These are phyloP conservation scores for Bedellia somnulentella DNA, from an alignment of 2,888 invertebrate species.

Conservation along the genomic window DNA sequence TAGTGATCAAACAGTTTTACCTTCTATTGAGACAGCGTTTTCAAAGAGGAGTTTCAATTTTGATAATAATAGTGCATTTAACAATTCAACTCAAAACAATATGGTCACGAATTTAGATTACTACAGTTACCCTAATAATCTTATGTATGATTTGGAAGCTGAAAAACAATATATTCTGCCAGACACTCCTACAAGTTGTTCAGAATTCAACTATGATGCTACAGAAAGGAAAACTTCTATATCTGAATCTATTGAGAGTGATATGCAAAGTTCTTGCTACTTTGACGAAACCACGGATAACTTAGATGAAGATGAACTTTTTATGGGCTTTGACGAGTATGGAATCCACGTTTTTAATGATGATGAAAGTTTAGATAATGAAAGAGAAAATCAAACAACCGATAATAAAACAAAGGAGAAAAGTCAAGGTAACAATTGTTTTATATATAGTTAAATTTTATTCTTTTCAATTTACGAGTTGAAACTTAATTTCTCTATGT, in stretches of 20 bases:
- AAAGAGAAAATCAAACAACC: constrained; percentile 17
- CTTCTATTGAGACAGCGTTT: constrained; percentile 48
- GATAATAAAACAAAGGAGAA: constrained; percentile 30
- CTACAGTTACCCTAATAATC: constrained; percentile 50
- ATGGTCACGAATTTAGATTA: constrained; percentile 31
- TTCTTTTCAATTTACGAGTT: too few species aligned
- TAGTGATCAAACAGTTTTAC: constrained; percentile 32
- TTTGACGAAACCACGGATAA: constrained; percentile 47
- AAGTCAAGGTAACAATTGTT: constrained; percentile 24
- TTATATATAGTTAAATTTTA: too few species aligned
- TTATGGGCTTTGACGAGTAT: constrained; percentile 46
- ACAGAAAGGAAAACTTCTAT: constrained; percentile 36
- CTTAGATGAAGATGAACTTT: constrained; percentile 48
- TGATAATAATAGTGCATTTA: too few species aligned
- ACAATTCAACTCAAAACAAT: constrained; percentile 7
- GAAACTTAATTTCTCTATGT: too few species aligned
- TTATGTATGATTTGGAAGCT: constrained; percentile 35
- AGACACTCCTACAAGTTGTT: constrained; percentile 46
- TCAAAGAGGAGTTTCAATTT: constrained; percentile 38
- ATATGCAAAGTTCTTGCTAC: constrained; percentile 39
- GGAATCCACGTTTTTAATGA: constrained; percentile 38
- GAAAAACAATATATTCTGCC: constrained; percentile 37
- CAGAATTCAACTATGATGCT: constrained; percentile 39
- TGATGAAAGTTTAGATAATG: constrained; percentile 15
- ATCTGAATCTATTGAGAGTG: constrained; percentile 47